A percentile compares a stretch with the other conserved stretches of the same genome.
Conservation (phyloP, 2,113 vertebrate genomes). For the Cisticola juncidis region DNA sequence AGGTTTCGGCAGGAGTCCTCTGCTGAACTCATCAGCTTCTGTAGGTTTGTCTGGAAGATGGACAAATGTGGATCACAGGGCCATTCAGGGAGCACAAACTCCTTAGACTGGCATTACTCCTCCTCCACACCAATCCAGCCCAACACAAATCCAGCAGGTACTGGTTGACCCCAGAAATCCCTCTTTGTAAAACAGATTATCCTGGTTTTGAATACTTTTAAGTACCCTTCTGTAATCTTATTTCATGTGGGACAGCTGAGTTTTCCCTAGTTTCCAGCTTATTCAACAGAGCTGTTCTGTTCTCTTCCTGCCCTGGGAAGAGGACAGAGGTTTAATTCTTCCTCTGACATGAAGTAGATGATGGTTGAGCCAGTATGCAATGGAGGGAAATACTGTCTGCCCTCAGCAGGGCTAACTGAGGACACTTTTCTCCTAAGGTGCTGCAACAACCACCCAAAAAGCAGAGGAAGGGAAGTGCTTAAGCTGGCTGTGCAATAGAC, state of each 20-base stretch:
- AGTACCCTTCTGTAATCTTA: neutral
- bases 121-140: neutral
- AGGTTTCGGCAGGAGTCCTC: constrained; percentile 92
- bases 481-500: neutral
- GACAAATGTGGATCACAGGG: neutral
- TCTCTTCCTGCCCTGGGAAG: neutral
- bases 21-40: constrained; percentile 90
- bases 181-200: neutral
- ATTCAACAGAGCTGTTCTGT: neutral
- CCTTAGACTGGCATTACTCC: neutral
- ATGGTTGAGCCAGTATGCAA: neutral
- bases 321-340: neutral
- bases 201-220: neutral
- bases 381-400: neutral
- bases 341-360: neutral
- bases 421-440: neutral
- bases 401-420: neutral
- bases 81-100: neutral
- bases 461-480: neutral
- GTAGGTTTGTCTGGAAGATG: constrained; percentile 84
- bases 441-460: neutral
- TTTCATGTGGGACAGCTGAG: neutral
- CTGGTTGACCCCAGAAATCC: neutral
- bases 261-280: neutral
- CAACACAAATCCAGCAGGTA: neutral